Percentiles rank a stretch among this genome's conserved stretches.
Evolutionary conservation across 2,888 invertebrate species (phyloP).

Genomic region (Plagiodera versicolora): DNA sequence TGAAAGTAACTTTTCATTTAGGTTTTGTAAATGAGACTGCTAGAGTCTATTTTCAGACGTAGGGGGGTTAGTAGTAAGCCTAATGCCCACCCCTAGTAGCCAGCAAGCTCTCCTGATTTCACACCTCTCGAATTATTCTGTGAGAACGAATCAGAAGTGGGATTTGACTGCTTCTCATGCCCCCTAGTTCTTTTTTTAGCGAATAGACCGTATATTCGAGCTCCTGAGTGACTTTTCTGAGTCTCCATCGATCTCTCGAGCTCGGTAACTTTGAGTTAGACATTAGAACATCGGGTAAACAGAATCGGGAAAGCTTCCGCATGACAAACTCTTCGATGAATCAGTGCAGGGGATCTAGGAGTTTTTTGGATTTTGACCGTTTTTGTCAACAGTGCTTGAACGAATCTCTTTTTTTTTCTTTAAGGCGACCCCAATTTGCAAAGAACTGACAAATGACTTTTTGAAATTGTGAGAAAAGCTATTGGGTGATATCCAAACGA

Average conservation of each 20-base stretch:
- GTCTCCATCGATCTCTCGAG: background rate
- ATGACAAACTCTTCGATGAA: background rate
- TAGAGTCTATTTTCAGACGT: no score
- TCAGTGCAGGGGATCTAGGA: background rate
- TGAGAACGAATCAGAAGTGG: no score
- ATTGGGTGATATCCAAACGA: slow-evolving; percentile 2
- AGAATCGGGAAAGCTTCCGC: background rate
- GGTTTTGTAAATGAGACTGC: no score
- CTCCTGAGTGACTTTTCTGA: background rate
- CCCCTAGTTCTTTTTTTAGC: no score
- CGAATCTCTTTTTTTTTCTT: no score
- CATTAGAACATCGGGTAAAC: background rate
- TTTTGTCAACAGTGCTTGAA: no score
- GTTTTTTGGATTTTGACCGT: background rate
- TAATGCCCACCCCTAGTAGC: no score
- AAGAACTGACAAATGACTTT: slow-evolving; percentile 13
- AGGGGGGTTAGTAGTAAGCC: no score
- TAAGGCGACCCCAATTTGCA: no score
- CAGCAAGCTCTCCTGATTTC: no score
- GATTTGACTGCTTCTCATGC: no score
- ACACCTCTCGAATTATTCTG: no score
- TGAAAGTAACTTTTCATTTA: background rate
- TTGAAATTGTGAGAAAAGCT: slow-evolving; percentile 4
- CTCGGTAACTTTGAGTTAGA: background rate
- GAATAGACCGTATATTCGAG: background rate